Evolutionary conservation across 2,888 invertebrate species (phyloP).

Genomic region (Frankliniella fusca): DNA sequence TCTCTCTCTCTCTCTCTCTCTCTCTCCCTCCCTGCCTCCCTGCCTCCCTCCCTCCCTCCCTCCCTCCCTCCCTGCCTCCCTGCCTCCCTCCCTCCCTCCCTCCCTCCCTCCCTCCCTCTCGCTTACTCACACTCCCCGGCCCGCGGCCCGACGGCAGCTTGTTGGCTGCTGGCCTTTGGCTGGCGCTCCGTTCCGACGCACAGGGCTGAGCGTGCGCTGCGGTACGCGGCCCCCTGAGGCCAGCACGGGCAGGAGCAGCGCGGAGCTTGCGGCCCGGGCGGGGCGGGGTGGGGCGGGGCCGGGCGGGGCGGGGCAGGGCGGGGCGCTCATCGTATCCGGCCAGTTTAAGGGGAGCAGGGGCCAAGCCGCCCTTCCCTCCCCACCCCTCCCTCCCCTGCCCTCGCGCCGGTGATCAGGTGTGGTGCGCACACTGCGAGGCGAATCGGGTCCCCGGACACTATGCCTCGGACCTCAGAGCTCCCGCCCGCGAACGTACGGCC

Average conservation of each 20-base stretch:
- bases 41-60: background rate
- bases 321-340: background rate
- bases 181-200: no score
- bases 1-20: conserved; percentile 1
- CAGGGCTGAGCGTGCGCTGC: no score
- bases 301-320: background rate
- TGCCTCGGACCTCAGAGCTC: no score
- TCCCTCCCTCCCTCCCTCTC: background rate
- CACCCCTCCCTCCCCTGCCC: background rate
- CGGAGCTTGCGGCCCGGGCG: background rate
- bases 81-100: background rate
- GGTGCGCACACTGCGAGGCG: no score
- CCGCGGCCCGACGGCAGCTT: background rate
- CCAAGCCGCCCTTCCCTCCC: no score
- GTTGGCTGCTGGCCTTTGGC: background rate
- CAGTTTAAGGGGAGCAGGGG: background rate
- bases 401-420: background rate
- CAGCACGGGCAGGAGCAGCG: background rate
- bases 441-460: no score
- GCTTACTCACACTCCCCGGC: background rate
- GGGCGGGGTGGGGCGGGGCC: background rate
- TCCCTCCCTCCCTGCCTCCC: background rate
- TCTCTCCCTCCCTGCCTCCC: background rate
- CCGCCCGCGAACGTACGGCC: no score
- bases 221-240: no score